Base-by-base conservation (phyloP, 2,888 invertebrate species). In the Lysandra bellargus region DNA sequence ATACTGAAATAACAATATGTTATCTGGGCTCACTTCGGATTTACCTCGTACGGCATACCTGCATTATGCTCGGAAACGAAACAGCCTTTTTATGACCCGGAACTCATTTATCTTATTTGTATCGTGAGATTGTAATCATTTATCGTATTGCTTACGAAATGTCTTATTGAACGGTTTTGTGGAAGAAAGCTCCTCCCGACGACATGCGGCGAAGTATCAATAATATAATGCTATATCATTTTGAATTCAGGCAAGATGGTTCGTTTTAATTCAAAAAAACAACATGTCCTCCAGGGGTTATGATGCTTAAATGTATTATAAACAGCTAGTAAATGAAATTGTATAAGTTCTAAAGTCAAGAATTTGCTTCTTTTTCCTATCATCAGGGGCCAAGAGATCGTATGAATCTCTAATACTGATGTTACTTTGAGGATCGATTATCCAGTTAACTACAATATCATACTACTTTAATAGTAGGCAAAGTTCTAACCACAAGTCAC, bases 51-150 rank as follows among this genome's bases (percentile, higher is more conserved):
- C 23, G 23, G 23, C 23, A 69, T 69, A 69, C 37, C 69, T 37
- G 69, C 69, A 33, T 69, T 69, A 69, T 69, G 33, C 69, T 69
- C 33, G 69, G 12, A 69, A 69, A 69, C 69, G 33, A 69, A 75
- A 75, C 9, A 75, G 49, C 49, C 44, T 75, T 75, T 75, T 49
- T 75, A 23, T 49, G 49, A 75, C 75, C 75, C 75, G 75, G 75
- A 75, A 75, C 75, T 75, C 23, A 40, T 23, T 23, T 44, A 49
- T 75, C 44, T 49, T 49, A 49, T 75, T 75, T 75, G 37, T 75
- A 75, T 49, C 75, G 49, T 75, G 49, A 75, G 75, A 75, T 75
- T 75, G 49, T 75, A 23, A 49, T 44, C 49, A 75, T 44, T 23
- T 49, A 49, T 75, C 75, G 75, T 49, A 75, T 75, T 69, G 30